Evolutionary conservation across 2,113 vertebrate species (phyloP), one percentile per base, ranked within the genome.

Genomic region (Megalops atlanticus): DNA sequence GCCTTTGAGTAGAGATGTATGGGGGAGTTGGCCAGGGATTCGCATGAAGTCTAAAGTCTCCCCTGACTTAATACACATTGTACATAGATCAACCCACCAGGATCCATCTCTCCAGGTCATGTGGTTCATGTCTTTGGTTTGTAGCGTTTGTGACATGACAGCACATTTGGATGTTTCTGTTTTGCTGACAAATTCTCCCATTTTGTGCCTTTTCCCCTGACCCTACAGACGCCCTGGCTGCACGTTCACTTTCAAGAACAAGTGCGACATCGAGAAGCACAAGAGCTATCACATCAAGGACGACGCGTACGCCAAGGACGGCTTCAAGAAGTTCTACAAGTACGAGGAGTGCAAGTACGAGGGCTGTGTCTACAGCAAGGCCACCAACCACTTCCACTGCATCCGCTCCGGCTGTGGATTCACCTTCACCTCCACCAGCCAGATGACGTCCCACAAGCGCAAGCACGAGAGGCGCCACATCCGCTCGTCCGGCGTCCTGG

Each of bases 201-300:
- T 18, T 70, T 33, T 16, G 21, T 39, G 39, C 35, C 69, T 69
- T 86, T 43, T 84, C 75, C 0, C 0, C 68, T 86, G 68, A 64
- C 84, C 31, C 86, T 77, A 4, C 90, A 99, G 98, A 93, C 96
- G 98, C 52, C 96, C 96, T 0, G 97, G 98, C 78, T 99, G 98
- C 91, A 97, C 95, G 0, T 99, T 98, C 92, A 99, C 98, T 85
- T 99, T 99, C 92, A 99, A 99, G 94, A 99, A 99, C 94, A 99
- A 99, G 94, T 99, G 98, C 89, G 98, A 99, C 93, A 99, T 99
- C 27, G 98, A 99, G 95, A 99, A 99, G 96, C 98, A 99, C 96
- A 99, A 99, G 93, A 99, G 98, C 93, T 99, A 99, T 92, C 98
- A 99, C 95, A 97, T 99, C 92, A 99, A 99, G 94, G 98, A 99